Percentiles rank a stretch among this genome's conserved stretches.
These are phyloP conservation scores for Aphaenogaster ashmeadi DNA, from an alignment of 1,140 invertebrate genomes.

Conservation along the genomic window DNA sequence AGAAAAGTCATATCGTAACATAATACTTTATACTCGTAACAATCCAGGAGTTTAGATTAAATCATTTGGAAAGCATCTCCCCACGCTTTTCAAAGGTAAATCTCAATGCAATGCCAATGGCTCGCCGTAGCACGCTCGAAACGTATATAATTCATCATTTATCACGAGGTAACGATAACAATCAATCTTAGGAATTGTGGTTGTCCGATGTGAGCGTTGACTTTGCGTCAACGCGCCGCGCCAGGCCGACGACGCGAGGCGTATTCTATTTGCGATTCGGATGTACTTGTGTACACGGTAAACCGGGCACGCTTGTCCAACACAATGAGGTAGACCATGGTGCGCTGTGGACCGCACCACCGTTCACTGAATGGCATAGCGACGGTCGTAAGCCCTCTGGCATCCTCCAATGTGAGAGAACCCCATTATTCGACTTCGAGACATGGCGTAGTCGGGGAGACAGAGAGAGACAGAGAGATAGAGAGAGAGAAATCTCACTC, in stretches of 20 bases:
- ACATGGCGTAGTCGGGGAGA: neutral
- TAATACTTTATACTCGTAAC: neutral
- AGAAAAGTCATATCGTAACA: neutral
- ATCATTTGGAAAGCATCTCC: too few species aligned
- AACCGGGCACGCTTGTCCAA: constrained; percentile 57
- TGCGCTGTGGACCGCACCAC: constrained; percentile 17
- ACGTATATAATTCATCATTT: constrained; percentile 58
- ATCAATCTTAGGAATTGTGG: constrained; percentile 52
- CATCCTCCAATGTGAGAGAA: constrained; percentile 46
- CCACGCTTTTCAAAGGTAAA: neutral
- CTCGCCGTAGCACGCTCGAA: neutral
- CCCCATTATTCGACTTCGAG: constrained; percentile 73
- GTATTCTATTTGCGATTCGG: constrained; percentile 59
- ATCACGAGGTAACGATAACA: constrained; percentile 48
- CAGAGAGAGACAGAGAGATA: neutral
- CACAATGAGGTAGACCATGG: constrained; percentile 45
- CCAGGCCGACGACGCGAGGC: constrained; percentile 28
- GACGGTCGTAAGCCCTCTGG: constrained; percentile 45
- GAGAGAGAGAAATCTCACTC: constrained; percentile 43
- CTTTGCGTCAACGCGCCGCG: constrained; percentile 52
- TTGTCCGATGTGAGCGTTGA: constrained; percentile 48
- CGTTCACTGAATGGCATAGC: constrained; percentile 35
- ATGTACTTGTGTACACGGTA: constrained; percentile 62
- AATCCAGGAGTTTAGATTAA: neutral
- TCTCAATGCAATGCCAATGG: neutral